Percentiles rank a stretch among this genome's conserved stretches.
Conservation (phyloP, 1,140 invertebrate genomes). For the Monochamus saltuarius region DNA sequence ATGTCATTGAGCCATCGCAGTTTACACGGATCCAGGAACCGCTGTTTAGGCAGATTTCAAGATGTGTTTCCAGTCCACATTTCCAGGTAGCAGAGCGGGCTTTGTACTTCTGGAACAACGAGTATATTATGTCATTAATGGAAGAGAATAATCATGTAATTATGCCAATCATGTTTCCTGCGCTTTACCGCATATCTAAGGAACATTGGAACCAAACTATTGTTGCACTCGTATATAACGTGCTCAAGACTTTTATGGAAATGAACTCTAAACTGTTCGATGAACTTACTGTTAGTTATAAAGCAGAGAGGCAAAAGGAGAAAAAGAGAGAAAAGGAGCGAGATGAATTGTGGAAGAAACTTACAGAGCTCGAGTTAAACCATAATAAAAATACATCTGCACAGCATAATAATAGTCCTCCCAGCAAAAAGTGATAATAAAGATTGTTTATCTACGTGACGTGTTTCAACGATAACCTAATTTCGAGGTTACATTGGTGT, state of each 20-base stretch:
- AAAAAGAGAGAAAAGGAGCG: conserved; percentile 93
- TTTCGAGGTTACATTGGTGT: too few species aligned
- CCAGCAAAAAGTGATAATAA: conserved; percentile 53
- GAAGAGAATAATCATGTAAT: conserved; percentile 90
- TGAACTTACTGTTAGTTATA: conserved; percentile 96
- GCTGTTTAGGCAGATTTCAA: conserved; percentile 94
- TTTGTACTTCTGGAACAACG: conserved; percentile 96
- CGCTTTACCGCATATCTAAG: conserved; percentile 96
- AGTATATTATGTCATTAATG: conserved; percentile 93
- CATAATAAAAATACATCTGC: conserved; percentile 47
- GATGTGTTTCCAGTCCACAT: conserved; percentile 98
- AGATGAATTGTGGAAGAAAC: conserved; percentile 91
- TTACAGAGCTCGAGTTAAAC: conserved; percentile 79
- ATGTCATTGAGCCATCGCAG: conserved; percentile 97
- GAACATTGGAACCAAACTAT: conserved; percentile 99
- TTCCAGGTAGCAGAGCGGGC: conserved; percentile 97
- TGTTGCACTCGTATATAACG: conserved; percentile 98
- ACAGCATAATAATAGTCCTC: conserved; percentile 45
- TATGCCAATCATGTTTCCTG: conserved; percentile 95
- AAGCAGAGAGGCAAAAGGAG: conserved; percentile 96
- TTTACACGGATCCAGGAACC: conserved; percentile 98
- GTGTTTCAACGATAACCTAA: too few species aligned
- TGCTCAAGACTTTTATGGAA: conserved; percentile 99
- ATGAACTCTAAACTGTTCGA: conserved; percentile 99
- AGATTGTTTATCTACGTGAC: too few species aligned